Base-by-base conservation (phyloP, 2,797 vertebrate genomes). In the Enteromius afrohamiltoni region DNA sequence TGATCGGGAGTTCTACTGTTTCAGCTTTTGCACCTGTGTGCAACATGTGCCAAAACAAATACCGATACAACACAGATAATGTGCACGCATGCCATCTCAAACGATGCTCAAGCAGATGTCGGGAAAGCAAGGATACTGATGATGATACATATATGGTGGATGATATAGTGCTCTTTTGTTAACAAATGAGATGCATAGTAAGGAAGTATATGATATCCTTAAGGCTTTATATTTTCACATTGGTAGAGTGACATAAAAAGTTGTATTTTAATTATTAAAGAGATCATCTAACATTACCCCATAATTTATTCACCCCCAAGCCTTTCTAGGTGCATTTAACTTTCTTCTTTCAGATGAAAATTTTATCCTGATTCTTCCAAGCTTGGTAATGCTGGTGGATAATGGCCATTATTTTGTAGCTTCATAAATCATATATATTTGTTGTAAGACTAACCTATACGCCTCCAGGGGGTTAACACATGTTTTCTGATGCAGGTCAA, bases 21-120 rank as follows among this genome's bases (percentile, higher is more conserved):
- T 86, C 84, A 84, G 78, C 68, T 79, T 82, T 81, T 83, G 75
- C 85, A 86, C 87, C 87, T 87, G 83, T 70, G 74, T 65, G 70
- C 23, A 21, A 71, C 64, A 79, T 45, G 74, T 82, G 85, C 85
- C 85, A 88, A 86, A 80, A 19, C 49, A 86, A 86, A 86, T 77
- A 79, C 71, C n/a, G 45, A 85, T 60, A 70, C 74, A 78, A 23
- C 55, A 74, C 65, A 3, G 81, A 80, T 78, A 83, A 76, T 26
- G 4, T 26, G 37, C 73, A 68, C 21, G 7, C 62, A 78, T 78
- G 26, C 40, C 77, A 68, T 69, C 47, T 13, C 29, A 68, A 83
- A 2, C 8, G 26, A 42, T n/a, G 67, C 51, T 70, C 37, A 70
- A 47, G 67, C 79, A 55, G 34, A 67, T 75, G 73, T 65, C 45